A percentile compares a stretch with the other conserved stretches of the same genome.
Evolutionary conservation across 2,888 invertebrate species (phyloP).

Genomic region (Chalcosyrphus nemorum): DNA sequence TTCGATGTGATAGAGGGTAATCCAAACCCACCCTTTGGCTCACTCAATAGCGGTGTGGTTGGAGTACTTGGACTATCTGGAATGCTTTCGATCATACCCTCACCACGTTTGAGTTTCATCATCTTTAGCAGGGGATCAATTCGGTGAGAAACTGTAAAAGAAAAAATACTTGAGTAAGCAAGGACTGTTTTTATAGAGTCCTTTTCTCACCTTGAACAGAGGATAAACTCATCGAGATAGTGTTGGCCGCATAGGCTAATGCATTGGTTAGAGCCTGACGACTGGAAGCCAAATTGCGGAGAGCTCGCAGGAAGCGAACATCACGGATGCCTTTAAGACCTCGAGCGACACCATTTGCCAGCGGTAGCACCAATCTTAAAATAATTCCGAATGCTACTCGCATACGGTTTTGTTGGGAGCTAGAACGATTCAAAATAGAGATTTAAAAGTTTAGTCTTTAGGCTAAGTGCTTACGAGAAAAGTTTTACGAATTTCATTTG

Average conservation of each 20-base stretch:
- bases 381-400: constrained; percentile 80
- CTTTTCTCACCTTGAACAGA: constrained; percentile 80
- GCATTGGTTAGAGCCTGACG: constrained; percentile 80
- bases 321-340: constrained; percentile 80
- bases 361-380: constrained; percentile 79
- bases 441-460: too few species aligned
- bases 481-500: too few species aligned
- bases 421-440: too few species aligned
- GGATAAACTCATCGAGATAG: constrained; percentile 80
- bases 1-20: constrained; percentile 57
- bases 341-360: constrained; percentile 80
- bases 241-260: constrained; percentile 81
- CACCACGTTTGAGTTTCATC: constrained; percentile 79
- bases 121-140: constrained; percentile 80
- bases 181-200: neutral
- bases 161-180: neutral
- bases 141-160: constrained; percentile 78
- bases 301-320: constrained; percentile 77
- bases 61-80: constrained; percentile 75
- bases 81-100: constrained; percentile 78
- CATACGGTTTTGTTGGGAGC: constrained; percentile 78
- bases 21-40: constrained; percentile 55
- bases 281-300: constrained; percentile 79
- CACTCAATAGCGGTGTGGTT: constrained; percentile 72
- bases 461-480: neutral